These are phyloP conservation scores for Drosophila bipectinata DNA, from an alignment of 1,140 invertebrate species.

Conservation along the genomic window DNA sequence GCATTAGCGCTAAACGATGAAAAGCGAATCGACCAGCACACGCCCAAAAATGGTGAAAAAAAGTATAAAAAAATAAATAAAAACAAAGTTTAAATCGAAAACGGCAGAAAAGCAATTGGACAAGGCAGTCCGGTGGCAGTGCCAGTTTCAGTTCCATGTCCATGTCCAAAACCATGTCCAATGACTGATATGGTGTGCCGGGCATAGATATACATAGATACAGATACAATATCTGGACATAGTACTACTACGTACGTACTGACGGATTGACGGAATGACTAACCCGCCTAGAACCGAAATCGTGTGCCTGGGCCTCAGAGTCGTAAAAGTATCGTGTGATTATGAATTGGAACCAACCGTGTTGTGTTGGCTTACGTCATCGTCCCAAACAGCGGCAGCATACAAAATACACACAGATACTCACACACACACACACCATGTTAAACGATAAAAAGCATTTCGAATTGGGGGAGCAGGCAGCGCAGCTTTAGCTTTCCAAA, in stretches of 20 bases:
- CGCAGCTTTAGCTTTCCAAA: conserved; percentile 63
- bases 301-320: background rate
- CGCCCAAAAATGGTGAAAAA: conserved; percentile 78
- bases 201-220: conserved; percentile 48
- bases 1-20: conserved; percentile 33
- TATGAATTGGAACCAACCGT: conserved; percentile 72
- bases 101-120: conserved; percentile 67
- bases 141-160: background rate
- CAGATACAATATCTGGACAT: conserved; percentile 16
- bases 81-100: conserved; percentile 64
- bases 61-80: conserved; percentile 33
- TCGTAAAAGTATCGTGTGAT: conserved; percentile 74
- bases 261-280: conserved; percentile 18
- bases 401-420: conserved; percentile 39
- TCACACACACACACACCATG: conserved; percentile 28
- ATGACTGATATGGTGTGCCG: conserved; percentile 59
- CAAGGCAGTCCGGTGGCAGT: conserved; percentile 61
- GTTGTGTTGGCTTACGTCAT: conserved; percentile 71
- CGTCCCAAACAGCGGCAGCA: conserved; percentile 58
- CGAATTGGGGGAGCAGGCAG: conserved; percentile 62
- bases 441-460: conserved; percentile 72
- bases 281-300: conserved; percentile 44
- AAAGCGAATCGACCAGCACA: conserved; percentile 60
- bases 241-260: conserved; percentile 1
- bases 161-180: conserved; percentile 50